These are phyloP conservation scores for Agrilus cyanescens DNA, from an alignment of 2,888 invertebrate genomes.

Conservation along the genomic window DNA sequence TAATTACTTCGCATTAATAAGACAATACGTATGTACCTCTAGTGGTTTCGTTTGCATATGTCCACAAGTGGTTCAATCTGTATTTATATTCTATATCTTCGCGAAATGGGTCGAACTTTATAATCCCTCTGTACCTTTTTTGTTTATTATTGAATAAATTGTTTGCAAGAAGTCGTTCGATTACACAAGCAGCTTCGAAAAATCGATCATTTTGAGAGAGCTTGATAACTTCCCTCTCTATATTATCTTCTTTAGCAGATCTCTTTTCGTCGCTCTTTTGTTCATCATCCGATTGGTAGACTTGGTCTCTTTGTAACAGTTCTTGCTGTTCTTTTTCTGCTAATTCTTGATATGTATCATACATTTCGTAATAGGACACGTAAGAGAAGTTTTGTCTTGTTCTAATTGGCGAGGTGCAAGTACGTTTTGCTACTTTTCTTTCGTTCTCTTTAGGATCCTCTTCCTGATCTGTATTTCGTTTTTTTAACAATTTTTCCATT, in stretches of 20 bases:
- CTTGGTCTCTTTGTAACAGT: slow-evolving; percentile 7
- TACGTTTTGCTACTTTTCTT: too few relatives aligned
- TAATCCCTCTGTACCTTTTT: slow-evolving; percentile 56
- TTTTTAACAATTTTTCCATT: slow-evolving; percentile 45
- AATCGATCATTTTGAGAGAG: slow-evolving; percentile 36
- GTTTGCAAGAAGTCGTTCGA: slow-evolving; percentile 61
- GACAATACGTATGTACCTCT: slow-evolving; percentile 18
- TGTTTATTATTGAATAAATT: slow-evolving; percentile 55
- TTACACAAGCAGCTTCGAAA: slow-evolving; percentile 49
- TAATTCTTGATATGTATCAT: slow-evolving; percentile 46
- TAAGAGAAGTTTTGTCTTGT: slow-evolving; percentile 48
- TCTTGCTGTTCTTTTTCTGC: slow-evolving; percentile 26
- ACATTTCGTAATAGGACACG: slow-evolving; percentile 69
- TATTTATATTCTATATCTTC: slow-evolving; percentile 55
- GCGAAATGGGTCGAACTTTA: slow-evolving; percentile 47
- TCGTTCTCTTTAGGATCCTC: slow-evolving; percentile 20
- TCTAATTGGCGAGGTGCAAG: slow-evolving; percentile 20
- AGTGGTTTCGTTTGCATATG: slow-evolving; percentile 42
- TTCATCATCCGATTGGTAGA: background rate
- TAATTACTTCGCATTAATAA: background rate
- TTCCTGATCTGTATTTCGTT: slow-evolving; percentile 48
- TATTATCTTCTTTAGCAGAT: slow-evolving; percentile 19
- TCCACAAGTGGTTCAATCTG: slow-evolving; percentile 55
- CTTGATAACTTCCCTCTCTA: slow-evolving; percentile 25
- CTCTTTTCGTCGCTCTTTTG: slow-evolving; percentile 14